A percentile compares a stretch with the other conserved stretches of the same genome.
phyloP scores from a whole-genome alignment of 2,113 vertebrate species.

The Suncus etruscus region DNA sequence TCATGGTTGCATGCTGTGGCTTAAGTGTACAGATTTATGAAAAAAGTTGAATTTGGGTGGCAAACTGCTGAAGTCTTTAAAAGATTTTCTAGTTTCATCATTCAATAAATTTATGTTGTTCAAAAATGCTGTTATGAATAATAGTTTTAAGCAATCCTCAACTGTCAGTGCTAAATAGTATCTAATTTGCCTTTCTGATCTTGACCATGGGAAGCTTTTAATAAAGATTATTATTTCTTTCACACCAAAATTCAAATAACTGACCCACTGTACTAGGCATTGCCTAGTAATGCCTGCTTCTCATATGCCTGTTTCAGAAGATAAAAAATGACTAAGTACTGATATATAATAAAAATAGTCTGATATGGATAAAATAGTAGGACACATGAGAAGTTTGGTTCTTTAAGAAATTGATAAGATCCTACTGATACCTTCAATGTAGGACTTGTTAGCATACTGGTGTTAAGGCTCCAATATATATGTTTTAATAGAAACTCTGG shows the following conservation, averaged over 20 bases:
- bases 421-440: background rate
- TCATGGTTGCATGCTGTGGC: conserved; percentile 31
- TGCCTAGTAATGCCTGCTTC: background rate
- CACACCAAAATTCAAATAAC: background rate
- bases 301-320: background rate
- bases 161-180: conserved; percentile 46
- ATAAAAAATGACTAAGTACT: background rate
- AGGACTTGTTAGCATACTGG: background rate
- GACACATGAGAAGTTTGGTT: background rate
- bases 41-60: conserved; percentile 22
- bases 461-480: background rate
- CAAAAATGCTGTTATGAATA: conserved; percentile 38
- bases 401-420: conserved; percentile 8
- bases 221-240: background rate
- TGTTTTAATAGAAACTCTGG: background rate
- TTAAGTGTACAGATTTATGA: conserved; percentile 14
- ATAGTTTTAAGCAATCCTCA: conserved; percentile 1
- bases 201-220: background rate
- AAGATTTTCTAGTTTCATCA: conserved; percentile 54
- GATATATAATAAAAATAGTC: background rate
- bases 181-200: background rate
- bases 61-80: background rate
- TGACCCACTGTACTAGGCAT: no score
- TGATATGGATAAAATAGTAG: background rate
- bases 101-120: conserved; percentile 59